Percentiles rank a stretch among this genome's conserved stretches.
These are phyloP conservation scores for Actinia equina DNA, from an alignment of 64 coral and sea anemone genomes.

Conservation along the genomic window DNA sequence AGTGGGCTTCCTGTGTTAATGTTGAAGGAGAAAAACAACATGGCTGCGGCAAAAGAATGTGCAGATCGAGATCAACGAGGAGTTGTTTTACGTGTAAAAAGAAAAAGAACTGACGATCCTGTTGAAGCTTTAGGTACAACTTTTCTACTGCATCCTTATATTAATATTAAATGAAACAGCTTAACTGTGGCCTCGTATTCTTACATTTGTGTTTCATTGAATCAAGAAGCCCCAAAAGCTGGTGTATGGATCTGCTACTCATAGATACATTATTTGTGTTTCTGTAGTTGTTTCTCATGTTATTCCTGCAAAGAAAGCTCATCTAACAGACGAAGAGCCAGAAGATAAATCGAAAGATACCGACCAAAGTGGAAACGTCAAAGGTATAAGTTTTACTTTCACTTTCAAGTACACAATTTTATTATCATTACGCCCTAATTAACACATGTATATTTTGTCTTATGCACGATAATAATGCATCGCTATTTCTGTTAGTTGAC, in stretches of 20 bases:
- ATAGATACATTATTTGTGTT: background rate
- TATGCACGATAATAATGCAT: background rate
- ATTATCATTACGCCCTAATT: too few species aligned
- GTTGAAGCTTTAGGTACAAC: constrained; percentile 49
- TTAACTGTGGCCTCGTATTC: too few species aligned
- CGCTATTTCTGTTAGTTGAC: constrained; percentile 8
- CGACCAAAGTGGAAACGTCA: background rate
- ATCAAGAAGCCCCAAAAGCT: too few species aligned
- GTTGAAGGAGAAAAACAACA: background rate
- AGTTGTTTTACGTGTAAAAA: constrained; percentile 51
- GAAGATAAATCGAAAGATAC: background rate
- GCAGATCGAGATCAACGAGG: background rate
- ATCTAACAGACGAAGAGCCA: background rate
- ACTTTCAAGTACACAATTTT: too few species aligned
- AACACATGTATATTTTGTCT: too few species aligned
- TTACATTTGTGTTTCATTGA: too few species aligned
- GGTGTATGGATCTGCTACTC: too few species aligned
- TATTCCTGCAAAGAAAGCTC: constrained; percentile 26
- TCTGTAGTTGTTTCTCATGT: constrained; percentile 41
- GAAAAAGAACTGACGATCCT: constrained; percentile 53
- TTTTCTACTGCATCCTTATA: background rate
- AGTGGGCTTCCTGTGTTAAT: too few species aligned
- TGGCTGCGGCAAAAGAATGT: background rate
- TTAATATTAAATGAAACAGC: too few species aligned
- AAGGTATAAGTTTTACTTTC: background rate